Evolutionary conservation across 1,140 invertebrate species (phyloP).

Genomic region (Pygmarrhopalites habei): DNA sequence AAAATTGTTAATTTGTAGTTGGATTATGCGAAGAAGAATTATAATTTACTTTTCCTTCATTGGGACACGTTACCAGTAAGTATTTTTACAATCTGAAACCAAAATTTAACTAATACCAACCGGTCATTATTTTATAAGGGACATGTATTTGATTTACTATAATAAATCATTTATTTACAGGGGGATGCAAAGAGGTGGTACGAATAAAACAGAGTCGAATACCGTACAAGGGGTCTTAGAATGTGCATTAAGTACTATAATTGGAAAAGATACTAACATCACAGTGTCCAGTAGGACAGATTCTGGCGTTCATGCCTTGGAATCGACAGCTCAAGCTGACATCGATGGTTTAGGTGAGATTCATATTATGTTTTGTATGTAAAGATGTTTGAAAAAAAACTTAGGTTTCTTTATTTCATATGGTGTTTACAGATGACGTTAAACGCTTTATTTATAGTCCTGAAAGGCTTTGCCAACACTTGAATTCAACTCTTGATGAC

Average conservation of each 20-base stretch:
- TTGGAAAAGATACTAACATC: neutral
- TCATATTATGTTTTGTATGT: neutral
- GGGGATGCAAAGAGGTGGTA: conserved; percentile 16
- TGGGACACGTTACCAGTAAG: conserved; percentile 35
- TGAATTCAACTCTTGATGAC: conserved; percentile 31
- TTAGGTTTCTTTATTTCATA: neutral
- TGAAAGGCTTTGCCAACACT: conserved; percentile 19
- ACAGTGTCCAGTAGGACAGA: conserved; percentile 31
- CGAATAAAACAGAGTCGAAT: neutral
- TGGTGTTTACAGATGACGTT: neutral
- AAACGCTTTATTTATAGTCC: conserved; percentile 12
- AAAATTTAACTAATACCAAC: neutral
- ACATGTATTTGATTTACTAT: neutral
- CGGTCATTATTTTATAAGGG: neutral
- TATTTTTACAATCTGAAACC: neutral
- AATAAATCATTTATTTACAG: conserved; percentile 13
- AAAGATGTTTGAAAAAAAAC: neutral
- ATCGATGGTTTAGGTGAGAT: neutral
- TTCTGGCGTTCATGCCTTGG: conserved; percentile 31
- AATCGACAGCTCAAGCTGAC: conserved; percentile 22
- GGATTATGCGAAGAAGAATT: too few relatives aligned
- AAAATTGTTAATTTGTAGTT: too few relatives aligned
- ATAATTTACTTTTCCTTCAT: conserved; percentile 32
- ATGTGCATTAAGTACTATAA: conserved; percentile 18
- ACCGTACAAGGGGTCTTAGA: conserved; percentile 36